Percentiles rank a stretch among this genome's conserved stretches.
Conservation (phyloP, 1,140 invertebrate genomes). For the Maconellicoccus hirsutus region DNA sequence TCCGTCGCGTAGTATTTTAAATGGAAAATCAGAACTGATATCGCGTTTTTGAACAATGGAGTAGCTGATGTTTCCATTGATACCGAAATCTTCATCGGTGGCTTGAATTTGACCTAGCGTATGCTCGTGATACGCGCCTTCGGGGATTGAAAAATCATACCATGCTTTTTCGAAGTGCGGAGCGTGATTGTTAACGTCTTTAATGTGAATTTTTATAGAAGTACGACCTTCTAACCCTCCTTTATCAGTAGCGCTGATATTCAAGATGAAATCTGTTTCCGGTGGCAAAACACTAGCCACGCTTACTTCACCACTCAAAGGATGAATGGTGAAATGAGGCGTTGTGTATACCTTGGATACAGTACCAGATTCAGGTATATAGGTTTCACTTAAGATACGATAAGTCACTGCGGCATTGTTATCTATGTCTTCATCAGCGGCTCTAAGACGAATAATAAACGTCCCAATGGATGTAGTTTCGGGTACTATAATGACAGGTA, state of each 20-base stretch:
- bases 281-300: constrained; percentile 48
- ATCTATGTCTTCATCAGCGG: constrained; percentile 67
- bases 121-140: constrained; percentile 57
- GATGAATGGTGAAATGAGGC: constrained; percentile 60
- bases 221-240: constrained; percentile 57
- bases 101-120: constrained; percentile 63
- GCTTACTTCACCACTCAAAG: constrained; percentile 57
- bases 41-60: constrained; percentile 46
- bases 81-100: constrained; percentile 58
- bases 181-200: constrained; percentile 75
- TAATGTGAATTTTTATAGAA: constrained; percentile 51
- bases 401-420: constrained; percentile 64
- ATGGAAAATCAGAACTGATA: constrained; percentile 44
- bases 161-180: constrained; percentile 67
- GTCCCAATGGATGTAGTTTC: constrained; percentile 64
- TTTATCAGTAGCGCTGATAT: constrained; percentile 61
- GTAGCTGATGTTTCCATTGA: constrained; percentile 64
- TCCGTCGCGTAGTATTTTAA: constrained; percentile 56
- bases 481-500: constrained; percentile 52
- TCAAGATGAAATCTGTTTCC: constrained; percentile 63
- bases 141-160: constrained; percentile 71
- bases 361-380: constrained; percentile 40
- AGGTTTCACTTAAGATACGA: constrained; percentile 52
- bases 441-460: constrained; percentile 62
- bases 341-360: constrained; percentile 29